Base-by-base conservation (phyloP, 2,113 vertebrate species). In the Chelonoidis abingdonii region DNA sequence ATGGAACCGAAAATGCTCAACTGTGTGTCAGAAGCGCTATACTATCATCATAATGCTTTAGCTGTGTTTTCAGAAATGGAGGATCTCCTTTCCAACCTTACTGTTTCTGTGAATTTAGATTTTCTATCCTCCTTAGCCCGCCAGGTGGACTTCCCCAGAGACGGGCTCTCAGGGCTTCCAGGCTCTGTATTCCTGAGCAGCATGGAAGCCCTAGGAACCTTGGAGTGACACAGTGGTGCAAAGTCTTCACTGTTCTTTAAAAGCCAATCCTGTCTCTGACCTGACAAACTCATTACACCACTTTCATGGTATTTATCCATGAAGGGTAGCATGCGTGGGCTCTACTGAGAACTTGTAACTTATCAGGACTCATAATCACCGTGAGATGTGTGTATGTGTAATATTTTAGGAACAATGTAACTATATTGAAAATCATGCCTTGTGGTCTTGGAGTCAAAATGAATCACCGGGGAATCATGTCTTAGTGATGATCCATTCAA, bases 1-100 rank as follows among this genome's bases (percentile, higher is more conserved):
- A 78, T 0, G 4, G 25, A 3, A 0, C 52, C 24, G 41, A 49
- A 80, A 76, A 6, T 22, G n/a, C 52, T 41, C 52, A 41, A 24
- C 35, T 89, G 86, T 69, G 57, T 82, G n/a, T 57, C 94, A 31
- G 53, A 65, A 47, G 29, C 79, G 53, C 31, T 62, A 57, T n/a
- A 17, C 79, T 3, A 57, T 53, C 31, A 0, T 49, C 83, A 24
- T 80, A 29, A 35, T 49, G 85, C 8, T 12, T 47, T 21, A 2
- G 19, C 31, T 49, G 78, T 80, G 82, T 49, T 83, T 62, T 81
- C 57, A 76, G 27, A 52, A 92, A 88, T 82, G 3, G 22, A 86
- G 86, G 47, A 3, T 80, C 94, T 35, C 54, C 44, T 44, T 78
- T 89, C 59, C 21, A 31, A 44, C 5, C 3, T 72, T 84, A 22